Conservation (phyloP, 2,113 vertebrate genomes). For the Ictidomys tridecemlineatus region DNA sequence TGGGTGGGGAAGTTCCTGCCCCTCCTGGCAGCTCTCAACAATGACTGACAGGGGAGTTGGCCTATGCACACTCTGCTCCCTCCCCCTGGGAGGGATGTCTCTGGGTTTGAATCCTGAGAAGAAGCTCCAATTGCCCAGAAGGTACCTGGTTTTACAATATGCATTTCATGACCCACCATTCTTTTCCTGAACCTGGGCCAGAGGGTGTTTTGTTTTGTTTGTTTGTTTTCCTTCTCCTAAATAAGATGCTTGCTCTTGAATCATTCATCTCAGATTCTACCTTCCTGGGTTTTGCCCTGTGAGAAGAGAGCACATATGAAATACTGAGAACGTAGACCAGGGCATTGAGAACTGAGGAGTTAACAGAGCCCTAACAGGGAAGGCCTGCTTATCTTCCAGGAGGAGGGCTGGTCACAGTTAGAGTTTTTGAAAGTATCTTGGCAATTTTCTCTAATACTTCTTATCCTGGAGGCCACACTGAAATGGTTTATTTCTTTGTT, state of each 20-base stretch:
- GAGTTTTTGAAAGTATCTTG: constrained; percentile 10
- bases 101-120: neutral
- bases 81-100: neutral
- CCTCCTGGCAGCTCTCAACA: neutral
- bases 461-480: neutral
- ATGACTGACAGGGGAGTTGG: neutral
- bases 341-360: neutral
- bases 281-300: neutral
- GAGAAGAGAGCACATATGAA: neutral
- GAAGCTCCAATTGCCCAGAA: neutral
- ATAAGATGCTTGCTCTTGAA: neutral
- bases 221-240: neutral
- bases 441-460: neutral
- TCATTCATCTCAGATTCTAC: neutral
- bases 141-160: neutral
- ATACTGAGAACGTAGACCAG: neutral
- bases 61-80: neutral
- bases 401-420: neutral
- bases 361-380: neutral
- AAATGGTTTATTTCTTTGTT: constrained; percentile 34
- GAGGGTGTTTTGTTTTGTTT: neutral
- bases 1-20: neutral
- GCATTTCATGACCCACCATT: too few species aligned
- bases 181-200: neutral
- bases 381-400: neutral